These are phyloP conservation scores for Pinctada fucata DNA, from an alignment of 2,888 invertebrate genomes.

Conservation along the genomic window DNA sequence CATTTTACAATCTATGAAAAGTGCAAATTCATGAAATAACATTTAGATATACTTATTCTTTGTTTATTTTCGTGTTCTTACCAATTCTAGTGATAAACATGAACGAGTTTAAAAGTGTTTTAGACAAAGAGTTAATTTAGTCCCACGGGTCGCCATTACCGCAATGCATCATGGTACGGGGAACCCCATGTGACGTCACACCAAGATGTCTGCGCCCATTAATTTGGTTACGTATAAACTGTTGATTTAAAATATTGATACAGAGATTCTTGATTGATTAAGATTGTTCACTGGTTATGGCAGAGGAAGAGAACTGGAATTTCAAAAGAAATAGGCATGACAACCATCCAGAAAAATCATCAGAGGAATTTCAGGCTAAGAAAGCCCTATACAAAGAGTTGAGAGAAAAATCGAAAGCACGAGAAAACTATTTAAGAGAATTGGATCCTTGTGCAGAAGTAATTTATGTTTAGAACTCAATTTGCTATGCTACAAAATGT, in stretches of 20 bases:
- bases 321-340: too few relatives aligned
- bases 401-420: too few relatives aligned
- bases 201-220: conserved; percentile 55
- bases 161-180: conserved; percentile 57
- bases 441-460: too few relatives aligned
- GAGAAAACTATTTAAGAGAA: too few relatives aligned
- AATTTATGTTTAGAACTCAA: too few relatives aligned
- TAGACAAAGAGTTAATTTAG: conserved; percentile 48
- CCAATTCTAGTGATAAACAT: conserved; percentile 19
- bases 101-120: conserved; percentile 29
- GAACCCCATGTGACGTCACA: conserved; percentile 32
- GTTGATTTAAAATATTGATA: neutral
- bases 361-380: too few relatives aligned
- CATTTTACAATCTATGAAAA: neutral
- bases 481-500: too few relatives aligned
- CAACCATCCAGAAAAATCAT: too few relatives aligned
- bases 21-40: neutral
- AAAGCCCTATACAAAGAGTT: too few relatives aligned
- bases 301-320: too few relatives aligned
- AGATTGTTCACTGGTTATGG: too few relatives aligned
- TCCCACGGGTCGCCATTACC: conserved; percentile 62
- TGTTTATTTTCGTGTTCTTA: conserved; percentile 25
- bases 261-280: neutral
- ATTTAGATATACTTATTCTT: neutral
- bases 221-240: conserved; percentile 8